Base-by-base conservation (phyloP, 2,888 invertebrate genomes). In the Drosophila percnosoma region DNA sequence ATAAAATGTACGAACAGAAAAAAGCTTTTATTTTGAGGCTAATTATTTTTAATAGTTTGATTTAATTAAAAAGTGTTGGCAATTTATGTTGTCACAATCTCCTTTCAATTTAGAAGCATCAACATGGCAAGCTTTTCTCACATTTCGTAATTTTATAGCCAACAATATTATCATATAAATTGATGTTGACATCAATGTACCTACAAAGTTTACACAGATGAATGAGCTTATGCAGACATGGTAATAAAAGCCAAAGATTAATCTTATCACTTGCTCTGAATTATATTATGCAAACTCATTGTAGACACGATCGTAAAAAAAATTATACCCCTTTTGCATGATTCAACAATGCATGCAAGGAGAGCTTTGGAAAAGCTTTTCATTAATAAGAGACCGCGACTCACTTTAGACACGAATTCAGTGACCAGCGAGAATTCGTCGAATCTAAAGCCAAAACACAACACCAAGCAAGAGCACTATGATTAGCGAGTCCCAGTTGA, bases 401-500 rank as follows among this genome's bases (percentile, higher is more conserved):
- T 52, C 48, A 65, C n/a, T 52, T 53, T 57, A 58, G 54, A 68
- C 61, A 59, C 29, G 13, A 60, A 40, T 62, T 77, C 66, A 80
- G 83, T 74, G 54, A 29, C 24, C 34, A 69, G 68, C 53, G 54
- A 52, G 36, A 69, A 49, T 59, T 77, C 4, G 57, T 60, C 51
- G 38, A 66, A 64, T 58, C 13, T 5, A 61, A 69, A 42, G 49
- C 54, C 13, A 55, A 21, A 48, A 21, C 49, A 73, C 10, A 48
- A 76, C 13, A 48, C 80, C 78, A 71, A 82, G 83, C 52, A 36
- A 73, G 34, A 68, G 45, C 38, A 40, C 67, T 55, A 48, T 78
- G 60, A 49, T 79, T 34, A 79, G 76, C 60, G 83, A 87, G 34
- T 66, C 82, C 24, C 78, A 87, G 73, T 67, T 93, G 40, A 84